These are phyloP conservation scores for Buathra laborator DNA, from an alignment of 2,888 invertebrate genomes.

Conservation along the genomic window DNA sequence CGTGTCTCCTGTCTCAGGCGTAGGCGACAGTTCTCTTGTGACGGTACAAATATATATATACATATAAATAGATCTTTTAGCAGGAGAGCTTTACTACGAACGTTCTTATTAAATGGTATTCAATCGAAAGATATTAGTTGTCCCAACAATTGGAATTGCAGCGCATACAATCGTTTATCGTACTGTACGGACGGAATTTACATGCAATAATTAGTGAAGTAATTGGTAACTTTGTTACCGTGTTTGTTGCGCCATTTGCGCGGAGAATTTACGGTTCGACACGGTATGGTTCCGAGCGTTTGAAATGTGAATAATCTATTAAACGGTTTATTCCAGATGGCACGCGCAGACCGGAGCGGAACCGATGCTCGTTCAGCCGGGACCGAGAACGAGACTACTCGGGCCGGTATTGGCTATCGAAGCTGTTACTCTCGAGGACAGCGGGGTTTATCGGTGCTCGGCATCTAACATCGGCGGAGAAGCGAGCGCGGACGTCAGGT, in stretches of 20 bases:
- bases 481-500: slow-evolving; percentile 89
- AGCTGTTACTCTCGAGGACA: slow-evolving; percentile 90
- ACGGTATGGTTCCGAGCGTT: slow-evolving; percentile 7
- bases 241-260: too few species aligned
- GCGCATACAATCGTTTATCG: neutral
- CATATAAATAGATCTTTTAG: neutral
- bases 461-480: slow-evolving; percentile 91
- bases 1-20: slow-evolving; percentile 17
- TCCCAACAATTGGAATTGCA: slow-evolving; percentile 30
- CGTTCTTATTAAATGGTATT: slow-evolving; percentile 31
- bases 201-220: neutral
- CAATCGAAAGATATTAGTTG: slow-evolving; percentile 39
- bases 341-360: slow-evolving; percentile 89
- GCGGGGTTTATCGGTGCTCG: slow-evolving; percentile 89
- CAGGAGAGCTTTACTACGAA: neutral
- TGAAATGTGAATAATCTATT: neutral
- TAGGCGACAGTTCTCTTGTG: slow-evolving; percentile 38
- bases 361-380: slow-evolving; percentile 88
- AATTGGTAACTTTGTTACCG: too few species aligned
- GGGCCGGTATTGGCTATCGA: slow-evolving; percentile 91
- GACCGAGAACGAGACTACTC: slow-evolving; percentile 88
- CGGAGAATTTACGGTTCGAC: neutral
- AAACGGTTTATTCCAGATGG: slow-evolving; percentile 86
- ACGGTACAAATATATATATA: slow-evolving; percentile 12
- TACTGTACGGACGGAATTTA: too few species aligned